Evolutionary conservation across 1,140 invertebrate genomes (phyloP), one percentile per base, ranked within the genome.

Genomic region (Penaeus indicus): DNA sequence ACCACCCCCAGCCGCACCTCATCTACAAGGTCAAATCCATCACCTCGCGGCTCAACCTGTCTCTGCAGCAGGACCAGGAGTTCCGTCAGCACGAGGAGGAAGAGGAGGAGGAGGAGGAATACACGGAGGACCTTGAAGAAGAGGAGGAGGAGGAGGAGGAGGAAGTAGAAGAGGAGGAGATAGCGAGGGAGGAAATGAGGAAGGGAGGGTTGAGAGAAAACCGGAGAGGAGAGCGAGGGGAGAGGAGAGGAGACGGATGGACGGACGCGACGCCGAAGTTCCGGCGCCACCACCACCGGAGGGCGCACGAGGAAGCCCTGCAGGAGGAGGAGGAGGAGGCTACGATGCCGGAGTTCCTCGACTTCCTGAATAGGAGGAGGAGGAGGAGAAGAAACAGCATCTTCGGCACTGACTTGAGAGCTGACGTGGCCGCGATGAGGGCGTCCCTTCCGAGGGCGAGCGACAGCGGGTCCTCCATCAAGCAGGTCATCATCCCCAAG

Each of bases 1-100:
- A 54, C n/a, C 32, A 67, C n/a, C 84, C 84, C 8, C 88, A 89
- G 62, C 90, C 90, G 25, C 90, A 91, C 64, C 88, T 89, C 7
- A 89, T 91, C 69, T 91, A 91, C 38, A 91, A 87, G 62, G 90
- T 91, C 8, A 64, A 91, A 47, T 79, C 72, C 32, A 72, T 91
- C 54, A 86, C 89, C 10, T 79, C 82, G n/a, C 67, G 75, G 47
- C 81, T 91, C 4, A 91, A 91, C 67, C 61, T 91, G 10, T 91
- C 90, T 47, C 62, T 89, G 8, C 86, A 91, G 60, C 88, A 91
- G 62, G 90, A 91, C 42, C 88, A 89, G 22, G 69, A 88, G 81
- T 88, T 84, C 38, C 72, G 72, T 8, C 63, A 38, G 83, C 62
- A 27, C 25, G 78, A 21, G 13, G 27, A 67, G 10, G 75, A 81